Conservation (phyloP, 2,888 invertebrate genomes). For the Apamea anceps region DNA sequence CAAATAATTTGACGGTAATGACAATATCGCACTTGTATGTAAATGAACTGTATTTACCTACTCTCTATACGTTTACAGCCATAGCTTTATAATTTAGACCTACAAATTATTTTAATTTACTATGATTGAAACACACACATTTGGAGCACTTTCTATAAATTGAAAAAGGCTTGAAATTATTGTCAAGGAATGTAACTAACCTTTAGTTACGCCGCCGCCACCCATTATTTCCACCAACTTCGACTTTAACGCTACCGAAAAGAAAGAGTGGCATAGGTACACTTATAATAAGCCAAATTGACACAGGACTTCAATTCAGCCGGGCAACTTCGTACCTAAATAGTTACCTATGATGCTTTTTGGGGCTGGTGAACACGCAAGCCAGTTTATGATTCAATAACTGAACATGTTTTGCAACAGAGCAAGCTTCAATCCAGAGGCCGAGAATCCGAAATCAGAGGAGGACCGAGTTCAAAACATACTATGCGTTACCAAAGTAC, state of each 20-base stretch:
- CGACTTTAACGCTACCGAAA: not conserved
- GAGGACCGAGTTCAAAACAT: not conserved
- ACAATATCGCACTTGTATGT: conserved; percentile 24
- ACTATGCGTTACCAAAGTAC: not conserved
- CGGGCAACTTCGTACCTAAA: too few species aligned
- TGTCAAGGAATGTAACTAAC: not conserved
- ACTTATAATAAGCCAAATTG: too few species aligned
- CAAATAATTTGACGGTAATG: conserved; percentile 33
- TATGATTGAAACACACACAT: not conserved
- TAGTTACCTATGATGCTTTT: too few species aligned
- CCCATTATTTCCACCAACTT: not conserved
- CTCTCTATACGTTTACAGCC: not conserved
- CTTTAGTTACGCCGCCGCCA: too few species aligned
- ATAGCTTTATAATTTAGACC: not conserved
- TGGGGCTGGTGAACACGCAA: not conserved
- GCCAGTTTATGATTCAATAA: not conserved
- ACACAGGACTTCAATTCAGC: too few species aligned
- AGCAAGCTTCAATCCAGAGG: not conserved
- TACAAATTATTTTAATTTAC: too few species aligned
- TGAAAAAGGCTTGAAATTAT: not conserved
- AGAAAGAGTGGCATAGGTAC: too few species aligned
- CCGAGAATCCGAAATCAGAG: not conserved
- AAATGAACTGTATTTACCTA: not conserved
- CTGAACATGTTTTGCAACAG: not conserved
- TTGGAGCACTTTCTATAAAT: not conserved